phyloP scores from a whole-genome alignment of 1,140 invertebrate genomes.

The Bombus waltoni region DNA sequence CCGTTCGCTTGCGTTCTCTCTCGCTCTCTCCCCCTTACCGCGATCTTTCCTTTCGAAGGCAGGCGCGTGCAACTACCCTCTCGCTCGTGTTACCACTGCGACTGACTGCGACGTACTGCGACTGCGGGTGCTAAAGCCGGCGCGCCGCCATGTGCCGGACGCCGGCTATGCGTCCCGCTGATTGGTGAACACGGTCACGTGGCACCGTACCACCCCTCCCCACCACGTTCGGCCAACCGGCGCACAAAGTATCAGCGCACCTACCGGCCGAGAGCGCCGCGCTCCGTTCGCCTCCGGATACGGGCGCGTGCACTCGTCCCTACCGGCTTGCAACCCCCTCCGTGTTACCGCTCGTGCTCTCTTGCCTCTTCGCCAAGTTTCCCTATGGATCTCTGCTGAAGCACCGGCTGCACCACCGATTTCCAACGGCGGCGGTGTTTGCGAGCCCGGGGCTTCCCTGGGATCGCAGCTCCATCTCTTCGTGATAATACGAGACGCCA shows the following conservation, averaged over 20 bases:
- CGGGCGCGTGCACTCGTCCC: conserved; percentile 57
- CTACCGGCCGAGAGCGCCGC: conserved; percentile 50
- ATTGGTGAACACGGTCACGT: conserved; percentile 74
- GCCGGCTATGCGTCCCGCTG: conserved; percentile 69
- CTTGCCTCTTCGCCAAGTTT: conserved; percentile 47
- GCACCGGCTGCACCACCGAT: conserved; percentile 44
- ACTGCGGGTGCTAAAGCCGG: conserved; percentile 73
- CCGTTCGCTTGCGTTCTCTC: conserved; percentile 31
- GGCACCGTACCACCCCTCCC: conserved; percentile 65
- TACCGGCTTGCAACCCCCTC: conserved; percentile 62
- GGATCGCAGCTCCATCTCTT: conserved; percentile 33
- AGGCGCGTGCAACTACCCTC: conserved; percentile 79
- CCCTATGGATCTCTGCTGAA: conserved; percentile 48
- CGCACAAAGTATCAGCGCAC: conserved; percentile 52
- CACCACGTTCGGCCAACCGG: conserved; percentile 45
- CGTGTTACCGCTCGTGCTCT: conserved; percentile 42
- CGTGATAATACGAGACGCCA: conserved; percentile 3
- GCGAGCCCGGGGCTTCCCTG: conserved; percentile 16
- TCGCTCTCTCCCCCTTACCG: conserved; percentile 48
- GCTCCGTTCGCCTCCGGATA: conserved; percentile 51
- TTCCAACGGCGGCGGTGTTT: conserved; percentile 50
- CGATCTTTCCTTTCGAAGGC: conserved; percentile 71
- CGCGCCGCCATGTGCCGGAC: conserved; percentile 77
- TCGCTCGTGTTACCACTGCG: conserved; percentile 79
- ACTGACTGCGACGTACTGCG: conserved; percentile 80